phyloP scores from a whole-genome alignment of 2,797 vertebrate genomes.

The Sardinella longiceps region DNA sequence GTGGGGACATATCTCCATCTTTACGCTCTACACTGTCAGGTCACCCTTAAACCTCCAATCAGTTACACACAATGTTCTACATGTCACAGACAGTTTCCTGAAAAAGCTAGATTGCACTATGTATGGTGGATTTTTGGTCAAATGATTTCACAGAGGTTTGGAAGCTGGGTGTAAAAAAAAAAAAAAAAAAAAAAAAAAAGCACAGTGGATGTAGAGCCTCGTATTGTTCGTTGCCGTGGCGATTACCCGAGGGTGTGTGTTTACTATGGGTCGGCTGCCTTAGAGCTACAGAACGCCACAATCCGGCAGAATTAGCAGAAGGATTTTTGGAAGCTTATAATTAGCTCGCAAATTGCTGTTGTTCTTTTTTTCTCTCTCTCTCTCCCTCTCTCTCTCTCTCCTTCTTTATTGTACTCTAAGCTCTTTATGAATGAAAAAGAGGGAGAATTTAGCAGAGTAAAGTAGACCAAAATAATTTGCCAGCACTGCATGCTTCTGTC shows the following conservation, averaged over 20 bases:
- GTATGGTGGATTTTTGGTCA: neutral
- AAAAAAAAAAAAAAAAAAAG: too few relatives aligned
- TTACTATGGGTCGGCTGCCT: neutral
- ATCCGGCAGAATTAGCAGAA: constrained; percentile 4
- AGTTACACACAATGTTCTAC: neutral
- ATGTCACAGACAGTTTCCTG: neutral
- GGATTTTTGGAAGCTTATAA: constrained; percentile 35
- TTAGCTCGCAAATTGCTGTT: constrained; percentile 41
- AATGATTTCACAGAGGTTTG: neutral
- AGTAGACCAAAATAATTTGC: neutral
- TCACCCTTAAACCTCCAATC: neutral
- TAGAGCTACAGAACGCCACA: neutral
- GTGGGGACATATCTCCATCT: constrained; percentile 26
- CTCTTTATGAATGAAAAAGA: constrained; percentile 14
- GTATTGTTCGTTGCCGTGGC: neutral
- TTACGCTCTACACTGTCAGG: neutral
- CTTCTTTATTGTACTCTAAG: constrained; percentile 20
- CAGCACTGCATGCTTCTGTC: neutral
- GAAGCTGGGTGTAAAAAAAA: neutral
- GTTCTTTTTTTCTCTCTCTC: constrained; percentile 22
- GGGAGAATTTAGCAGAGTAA: neutral
- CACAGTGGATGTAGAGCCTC: neutral
- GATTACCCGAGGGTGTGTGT: neutral
- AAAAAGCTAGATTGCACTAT: neutral
- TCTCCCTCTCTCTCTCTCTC: constrained; percentile 9